Evolutionary conservation across 2,113 vertebrate genomes (phyloP).

Genomic region (Sula dactylatra): DNA sequence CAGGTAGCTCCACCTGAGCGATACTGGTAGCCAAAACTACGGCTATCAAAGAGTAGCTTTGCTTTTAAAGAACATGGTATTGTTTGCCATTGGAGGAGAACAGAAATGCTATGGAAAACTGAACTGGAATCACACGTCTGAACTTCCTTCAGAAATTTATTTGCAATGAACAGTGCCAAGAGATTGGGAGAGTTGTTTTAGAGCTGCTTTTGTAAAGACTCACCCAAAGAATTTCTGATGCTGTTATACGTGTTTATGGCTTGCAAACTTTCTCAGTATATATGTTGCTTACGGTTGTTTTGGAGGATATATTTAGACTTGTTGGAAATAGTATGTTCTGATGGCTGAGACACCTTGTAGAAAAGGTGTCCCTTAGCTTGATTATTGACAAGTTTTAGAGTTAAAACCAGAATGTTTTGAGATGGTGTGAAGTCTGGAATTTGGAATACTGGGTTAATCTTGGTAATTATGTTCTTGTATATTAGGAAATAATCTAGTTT

Average conservation of each 20-base stretch:
- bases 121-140: accelerated
- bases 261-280: neutral
- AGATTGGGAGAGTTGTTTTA: neutral
- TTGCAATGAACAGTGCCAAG: neutral
- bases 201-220: neutral
- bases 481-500: conserved; percentile 11
- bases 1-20: accelerated
- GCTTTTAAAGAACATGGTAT: neutral
- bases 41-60: neutral
- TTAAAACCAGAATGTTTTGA: neutral
- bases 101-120: neutral
- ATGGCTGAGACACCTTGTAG: neutral
- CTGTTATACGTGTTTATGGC: neutral
- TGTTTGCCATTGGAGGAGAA: neutral
- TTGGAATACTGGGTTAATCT: neutral
- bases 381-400: neutral
- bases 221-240: neutral
- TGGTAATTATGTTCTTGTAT: neutral
- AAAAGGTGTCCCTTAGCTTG: neutral
- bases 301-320: neutral
- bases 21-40: neutral
- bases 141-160: neutral
- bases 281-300: neutral
- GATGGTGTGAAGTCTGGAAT: neutral
- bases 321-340: neutral